These are phyloP conservation scores for Chirona hameri DNA, from an alignment of 2,888 invertebrate species.

Conservation along the genomic window DNA sequence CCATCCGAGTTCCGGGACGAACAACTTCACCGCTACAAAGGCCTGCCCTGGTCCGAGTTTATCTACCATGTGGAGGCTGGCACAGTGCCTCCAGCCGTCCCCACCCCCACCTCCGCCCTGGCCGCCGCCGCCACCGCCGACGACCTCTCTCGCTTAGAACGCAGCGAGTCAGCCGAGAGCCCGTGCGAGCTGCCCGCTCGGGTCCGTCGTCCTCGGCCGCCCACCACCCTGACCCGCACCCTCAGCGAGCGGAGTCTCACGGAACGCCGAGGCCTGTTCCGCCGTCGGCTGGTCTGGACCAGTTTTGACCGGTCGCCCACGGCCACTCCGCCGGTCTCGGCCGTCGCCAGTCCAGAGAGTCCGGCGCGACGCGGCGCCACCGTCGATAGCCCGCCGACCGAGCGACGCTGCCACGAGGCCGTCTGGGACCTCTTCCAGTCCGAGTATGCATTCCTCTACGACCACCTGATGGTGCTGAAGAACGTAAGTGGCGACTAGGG, in stretches of 20 bases:
- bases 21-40: constrained; percentile 53
- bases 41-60: constrained; percentile 50
- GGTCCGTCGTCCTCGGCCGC: constrained; percentile 36
- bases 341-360: not conserved
- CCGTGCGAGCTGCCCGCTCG: constrained; percentile 27
- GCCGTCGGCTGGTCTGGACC: not conserved
- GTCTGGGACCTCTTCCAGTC: constrained; percentile 62
- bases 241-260: constrained; percentile 46
- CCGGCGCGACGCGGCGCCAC: constrained; percentile 34
- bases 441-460: constrained; percentile 58
- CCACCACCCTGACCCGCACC: constrained; percentile 44
- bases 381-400: constrained; percentile 42
- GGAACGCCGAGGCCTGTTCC: constrained; percentile 35
- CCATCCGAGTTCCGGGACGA: constrained; percentile 55
- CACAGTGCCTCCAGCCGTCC: constrained; percentile 30
- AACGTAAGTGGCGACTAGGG: constrained; percentile 49
- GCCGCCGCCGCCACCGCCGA: constrained; percentile 31
- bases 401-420: constrained; percentile 51
- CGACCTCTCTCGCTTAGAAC: constrained; percentile 22
- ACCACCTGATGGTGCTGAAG: constrained; percentile 60
- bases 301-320: constrained; percentile 13
- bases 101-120: constrained; percentile 27
- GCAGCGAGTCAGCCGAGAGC: not conserved
- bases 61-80: constrained; percentile 40
- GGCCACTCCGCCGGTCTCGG: constrained; percentile 34